These are phyloP conservation scores for Diorhabda sublineata DNA, from an alignment of 1,140 invertebrate species.

Conservation along the genomic window DNA sequence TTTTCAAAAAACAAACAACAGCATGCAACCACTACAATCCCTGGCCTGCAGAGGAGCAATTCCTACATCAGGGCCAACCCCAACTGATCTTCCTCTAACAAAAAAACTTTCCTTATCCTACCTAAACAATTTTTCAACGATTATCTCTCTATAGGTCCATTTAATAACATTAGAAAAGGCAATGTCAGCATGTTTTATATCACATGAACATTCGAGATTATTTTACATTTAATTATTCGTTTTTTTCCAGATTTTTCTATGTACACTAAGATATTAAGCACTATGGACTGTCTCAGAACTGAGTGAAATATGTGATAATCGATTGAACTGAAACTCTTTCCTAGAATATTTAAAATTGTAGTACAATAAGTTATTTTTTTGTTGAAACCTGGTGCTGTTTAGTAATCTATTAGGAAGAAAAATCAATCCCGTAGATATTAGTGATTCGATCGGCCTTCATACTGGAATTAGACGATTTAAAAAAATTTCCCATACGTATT, in stretches of 20 bases:
- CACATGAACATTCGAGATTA: background rate
- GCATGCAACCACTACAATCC: no score
- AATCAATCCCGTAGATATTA: slow-evolving; percentile 12
- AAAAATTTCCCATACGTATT: slow-evolving; percentile 11
- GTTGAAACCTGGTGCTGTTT: slow-evolving; percentile 10
- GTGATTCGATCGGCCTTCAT: slow-evolving; percentile 13
- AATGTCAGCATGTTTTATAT: no score
- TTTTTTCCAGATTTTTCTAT: slow-evolving; percentile 6
- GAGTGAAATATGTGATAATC: slow-evolving; percentile 10
- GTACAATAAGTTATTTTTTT: slow-evolving; percentile 3
- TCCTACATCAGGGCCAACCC: no score
- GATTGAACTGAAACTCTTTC: slow-evolving; percentile 1
- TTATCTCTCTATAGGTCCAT: no score
- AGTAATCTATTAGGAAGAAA: background rate
- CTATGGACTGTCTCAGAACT: background rate
- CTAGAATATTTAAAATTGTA: slow-evolving; percentile 4
- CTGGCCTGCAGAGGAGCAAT: no score
- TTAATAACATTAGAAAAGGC: no score
- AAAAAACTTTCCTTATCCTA: no score
- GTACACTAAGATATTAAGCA: background rate
- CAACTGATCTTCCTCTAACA: no score
- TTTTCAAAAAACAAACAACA: no score
- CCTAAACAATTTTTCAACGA: no score
- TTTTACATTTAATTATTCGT: slow-evolving; percentile 1
- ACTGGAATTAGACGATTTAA: slow-evolving; percentile 29